Percentiles rank a stretch among this genome's conserved stretches.
These are phyloP conservation scores for Lepidurus packardi DNA, from an alignment of 1,140 invertebrate species.

Conservation along the genomic window DNA sequence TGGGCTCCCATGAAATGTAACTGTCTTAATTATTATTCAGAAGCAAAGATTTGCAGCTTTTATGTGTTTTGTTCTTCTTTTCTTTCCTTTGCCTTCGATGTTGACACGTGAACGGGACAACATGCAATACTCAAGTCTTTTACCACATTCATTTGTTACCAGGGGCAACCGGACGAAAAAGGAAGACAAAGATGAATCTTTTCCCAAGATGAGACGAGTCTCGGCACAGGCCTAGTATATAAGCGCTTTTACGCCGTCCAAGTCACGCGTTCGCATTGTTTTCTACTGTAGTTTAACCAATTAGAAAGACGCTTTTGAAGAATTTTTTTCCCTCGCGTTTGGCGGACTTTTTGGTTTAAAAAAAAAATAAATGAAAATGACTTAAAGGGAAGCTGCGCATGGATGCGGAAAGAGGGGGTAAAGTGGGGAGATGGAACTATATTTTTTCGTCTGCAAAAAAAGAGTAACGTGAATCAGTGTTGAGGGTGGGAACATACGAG, in stretches of 20 bases:
- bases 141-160: conserved; percentile 5
- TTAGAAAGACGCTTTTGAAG: neutral
- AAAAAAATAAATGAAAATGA: neutral
- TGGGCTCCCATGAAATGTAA: too few relatives aligned
- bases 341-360: too few relatives aligned
- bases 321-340: neutral
- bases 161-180: neutral
- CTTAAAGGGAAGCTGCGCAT: neutral
- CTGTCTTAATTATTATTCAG: too few relatives aligned
- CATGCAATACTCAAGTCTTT: neutral
- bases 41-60: too few relatives aligned
- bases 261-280: neutral
- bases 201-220: neutral
- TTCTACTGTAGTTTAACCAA: neutral
- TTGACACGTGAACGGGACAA: neutral
- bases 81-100: too few relatives aligned
- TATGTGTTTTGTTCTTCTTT: too few relatives aligned
- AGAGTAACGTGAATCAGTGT: neutral
- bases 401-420: neutral
- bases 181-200: neutral
- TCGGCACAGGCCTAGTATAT: neutral
- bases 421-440: neutral
- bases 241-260: neutral
- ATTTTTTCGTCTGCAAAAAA: neutral
- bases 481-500: conserved; percentile 11